These are phyloP conservation scores for Garra rufa DNA, from an alignment of 2,113 vertebrate genomes.

Conservation along the genomic window DNA sequence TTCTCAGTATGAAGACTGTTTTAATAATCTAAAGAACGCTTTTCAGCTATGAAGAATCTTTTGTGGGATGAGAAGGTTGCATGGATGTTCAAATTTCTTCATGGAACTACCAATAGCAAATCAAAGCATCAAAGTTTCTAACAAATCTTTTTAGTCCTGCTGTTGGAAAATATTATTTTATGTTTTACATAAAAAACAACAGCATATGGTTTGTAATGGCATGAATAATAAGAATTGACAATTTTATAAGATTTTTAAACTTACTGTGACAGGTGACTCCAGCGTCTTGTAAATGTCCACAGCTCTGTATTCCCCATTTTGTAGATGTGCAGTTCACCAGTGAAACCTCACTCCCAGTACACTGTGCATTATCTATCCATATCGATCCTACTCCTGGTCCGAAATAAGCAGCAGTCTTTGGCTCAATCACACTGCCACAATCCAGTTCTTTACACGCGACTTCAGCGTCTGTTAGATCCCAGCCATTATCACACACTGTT, in stretches of 20 bases:
- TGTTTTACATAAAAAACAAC: background rate
- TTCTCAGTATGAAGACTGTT: too few species aligned
- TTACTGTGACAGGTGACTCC: constrained; percentile 30
- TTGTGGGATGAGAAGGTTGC: too few species aligned
- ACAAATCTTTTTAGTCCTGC: too few species aligned
- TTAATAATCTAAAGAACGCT: too few species aligned
- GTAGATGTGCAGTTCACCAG: constrained; percentile 4
- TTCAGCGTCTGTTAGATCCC: constrained; percentile 2
- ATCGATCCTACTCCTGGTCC: constrained; percentile 15
- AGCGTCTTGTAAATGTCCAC: background rate
- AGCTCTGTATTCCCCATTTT: background rate
- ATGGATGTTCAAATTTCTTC: too few species aligned
- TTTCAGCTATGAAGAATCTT: too few species aligned
- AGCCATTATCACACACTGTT: constrained; percentile 24
- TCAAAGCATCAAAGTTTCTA: too few species aligned
- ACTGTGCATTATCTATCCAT: background rate
- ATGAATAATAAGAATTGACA: background rate
- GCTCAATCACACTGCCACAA: constrained; percentile 3
- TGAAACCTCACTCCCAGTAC: constrained; percentile 3
- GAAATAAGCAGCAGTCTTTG: constrained; percentile 5
- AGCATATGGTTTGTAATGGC: background rate
- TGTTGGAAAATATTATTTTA: background rate
- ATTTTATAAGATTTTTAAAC: background rate
- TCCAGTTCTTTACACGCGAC: constrained; percentile 2
- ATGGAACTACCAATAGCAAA: too few species aligned